Conservation (phyloP, 2,113 vertebrate genomes). For the Laticauda laticaudata region DNA sequence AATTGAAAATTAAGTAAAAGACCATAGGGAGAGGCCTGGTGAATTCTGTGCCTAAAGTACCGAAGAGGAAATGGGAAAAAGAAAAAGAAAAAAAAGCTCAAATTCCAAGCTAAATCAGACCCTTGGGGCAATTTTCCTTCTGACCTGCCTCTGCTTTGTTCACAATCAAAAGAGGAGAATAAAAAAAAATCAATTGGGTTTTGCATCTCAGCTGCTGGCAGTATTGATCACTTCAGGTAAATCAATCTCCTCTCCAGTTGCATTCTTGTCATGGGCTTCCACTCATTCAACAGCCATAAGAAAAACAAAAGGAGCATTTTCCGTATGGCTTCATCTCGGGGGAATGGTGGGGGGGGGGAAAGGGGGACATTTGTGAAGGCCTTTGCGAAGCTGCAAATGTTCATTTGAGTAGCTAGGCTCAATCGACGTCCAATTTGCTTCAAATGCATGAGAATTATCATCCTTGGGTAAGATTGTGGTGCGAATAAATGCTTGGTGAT, state of each 20-base stretch:
- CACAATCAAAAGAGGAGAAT: constrained; percentile 16
- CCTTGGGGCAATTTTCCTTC: constrained; percentile 11
- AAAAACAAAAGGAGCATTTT: constrained; percentile 9
- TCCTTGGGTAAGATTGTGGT: background rate
- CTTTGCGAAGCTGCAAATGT: constrained; percentile 17
- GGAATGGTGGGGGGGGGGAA: background rate
- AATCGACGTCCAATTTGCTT: constrained; percentile 27
- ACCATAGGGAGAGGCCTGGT: background rate
- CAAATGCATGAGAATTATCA: constrained; percentile 25
- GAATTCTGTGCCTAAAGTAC: background rate
- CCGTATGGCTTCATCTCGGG: constrained; percentile 12
- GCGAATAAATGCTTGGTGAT: constrained; percentile 1
- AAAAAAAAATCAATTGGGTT: constrained; percentile 19
- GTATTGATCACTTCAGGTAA: constrained; percentile 14
- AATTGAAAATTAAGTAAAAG: background rate
- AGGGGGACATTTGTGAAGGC: background rate
- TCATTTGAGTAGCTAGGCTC: constrained; percentile 5
- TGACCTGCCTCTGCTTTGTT: constrained; percentile 26
- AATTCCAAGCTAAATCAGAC: background rate
- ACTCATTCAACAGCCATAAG: constrained; percentile 15
- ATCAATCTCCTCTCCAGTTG: background rate
- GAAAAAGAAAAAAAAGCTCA: background rate
- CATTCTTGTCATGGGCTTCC: background rate
- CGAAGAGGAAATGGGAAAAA: background rate
- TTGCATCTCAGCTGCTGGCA: background rate